A percentile compares a stretch with the other conserved stretches of the same genome.
phyloP scores from a whole-genome alignment of 2,888 invertebrate genomes.

The Spisula subtruncata region DNA sequence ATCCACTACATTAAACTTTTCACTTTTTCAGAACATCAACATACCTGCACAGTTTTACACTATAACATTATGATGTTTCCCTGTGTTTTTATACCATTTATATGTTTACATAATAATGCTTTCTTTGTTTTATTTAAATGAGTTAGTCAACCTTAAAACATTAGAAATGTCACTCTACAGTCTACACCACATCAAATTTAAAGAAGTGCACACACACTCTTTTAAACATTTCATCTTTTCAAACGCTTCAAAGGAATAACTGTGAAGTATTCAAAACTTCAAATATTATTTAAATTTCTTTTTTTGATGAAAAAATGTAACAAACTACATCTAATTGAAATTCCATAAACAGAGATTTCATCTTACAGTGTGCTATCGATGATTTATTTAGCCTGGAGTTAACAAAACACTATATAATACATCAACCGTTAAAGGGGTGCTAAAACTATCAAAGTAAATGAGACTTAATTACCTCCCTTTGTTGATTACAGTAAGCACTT shows the following conservation, averaged over 20 bases:
- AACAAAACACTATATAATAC: neutral
- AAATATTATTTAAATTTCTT: neutral
- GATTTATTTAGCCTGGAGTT: slow-evolving; percentile 41
- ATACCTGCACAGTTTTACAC: neutral
- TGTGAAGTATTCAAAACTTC: neutral
- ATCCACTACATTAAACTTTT: neutral
- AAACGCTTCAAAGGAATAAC: neutral
- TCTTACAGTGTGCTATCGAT: slow-evolving; percentile 44
- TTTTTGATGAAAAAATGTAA: slow-evolving; percentile 28
- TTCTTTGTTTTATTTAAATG: slow-evolving; percentile 6
- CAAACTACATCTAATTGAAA: slow-evolving; percentile 56
- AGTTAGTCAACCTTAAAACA: neutral
- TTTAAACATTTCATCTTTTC: neutral
- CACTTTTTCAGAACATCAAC: neutral
- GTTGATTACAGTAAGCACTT: neutral
- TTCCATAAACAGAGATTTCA: slow-evolving; percentile 57
- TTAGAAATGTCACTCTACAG: neutral
- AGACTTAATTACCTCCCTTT: slow-evolving; percentile 29
- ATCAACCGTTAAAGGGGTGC: slow-evolving; percentile 33
- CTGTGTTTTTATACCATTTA: neutral
- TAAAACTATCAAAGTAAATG: slow-evolving; percentile 29
- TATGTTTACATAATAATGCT: neutral
- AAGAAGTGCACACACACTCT: neutral
- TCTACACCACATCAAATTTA: neutral
- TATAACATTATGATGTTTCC: neutral